Conservation (phyloP, 2,113 vertebrate genomes). For the Carassius auratus region DNA sequence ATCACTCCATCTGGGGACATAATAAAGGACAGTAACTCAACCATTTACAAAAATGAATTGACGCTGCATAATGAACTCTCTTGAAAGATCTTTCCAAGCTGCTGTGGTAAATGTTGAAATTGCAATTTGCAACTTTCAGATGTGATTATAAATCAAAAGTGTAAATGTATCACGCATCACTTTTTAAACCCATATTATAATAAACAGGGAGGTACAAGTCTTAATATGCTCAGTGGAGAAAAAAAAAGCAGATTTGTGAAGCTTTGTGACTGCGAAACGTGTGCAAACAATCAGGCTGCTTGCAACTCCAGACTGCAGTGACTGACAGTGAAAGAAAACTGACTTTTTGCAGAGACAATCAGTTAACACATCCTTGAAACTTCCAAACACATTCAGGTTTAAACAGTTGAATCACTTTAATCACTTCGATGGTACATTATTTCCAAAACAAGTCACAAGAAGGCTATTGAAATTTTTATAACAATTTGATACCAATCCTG, state of each 20-base stretch:
- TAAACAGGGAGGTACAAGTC: not conserved
- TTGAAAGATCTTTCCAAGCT: too few species aligned
- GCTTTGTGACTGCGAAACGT: conserved; percentile 74
- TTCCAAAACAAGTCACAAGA: not conserved
- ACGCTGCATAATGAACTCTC: not conserved
- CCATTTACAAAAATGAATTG: not conserved
- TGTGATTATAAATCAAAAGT: not conserved
- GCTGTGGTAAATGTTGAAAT: not conserved
- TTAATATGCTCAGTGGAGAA: not conserved
- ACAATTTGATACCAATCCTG: not conserved
- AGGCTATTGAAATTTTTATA: not conserved
- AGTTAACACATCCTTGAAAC: not conserved
- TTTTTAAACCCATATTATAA: not conserved
- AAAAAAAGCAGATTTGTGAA: conserved; percentile 44
- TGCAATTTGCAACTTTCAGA: not conserved
- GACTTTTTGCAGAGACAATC: not conserved
- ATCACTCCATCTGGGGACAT: not conserved
- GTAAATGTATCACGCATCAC: not conserved
- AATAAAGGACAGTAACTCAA: not conserved
- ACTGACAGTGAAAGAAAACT: not conserved
- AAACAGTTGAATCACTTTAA: not conserved
- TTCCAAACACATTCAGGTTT: not conserved
- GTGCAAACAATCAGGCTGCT: conserved; percentile 64
- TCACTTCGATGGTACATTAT: not conserved
- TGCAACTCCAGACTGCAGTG: not conserved